phyloP scores from a whole-genome alignment of 2,113 vertebrate species.

The Taxidea taxus region DNA sequence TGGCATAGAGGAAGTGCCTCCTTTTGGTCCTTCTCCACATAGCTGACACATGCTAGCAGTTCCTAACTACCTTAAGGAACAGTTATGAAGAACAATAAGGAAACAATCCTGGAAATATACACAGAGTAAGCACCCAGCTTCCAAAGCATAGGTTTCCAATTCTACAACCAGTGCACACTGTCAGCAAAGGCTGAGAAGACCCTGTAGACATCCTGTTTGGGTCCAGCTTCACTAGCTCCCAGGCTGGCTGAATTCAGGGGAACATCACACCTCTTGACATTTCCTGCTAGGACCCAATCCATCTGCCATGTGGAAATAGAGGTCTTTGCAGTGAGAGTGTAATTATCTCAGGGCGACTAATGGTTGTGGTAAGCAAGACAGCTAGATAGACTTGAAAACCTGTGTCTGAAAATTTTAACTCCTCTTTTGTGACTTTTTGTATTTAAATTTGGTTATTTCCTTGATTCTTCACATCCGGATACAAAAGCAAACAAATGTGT shows the following conservation, averaged over 20 bases:
- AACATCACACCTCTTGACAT: fast-evolving
- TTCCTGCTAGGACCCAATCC: neutral
- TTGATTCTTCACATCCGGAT: neutral
- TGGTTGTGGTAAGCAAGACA: neutral
- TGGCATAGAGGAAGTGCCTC: neutral
- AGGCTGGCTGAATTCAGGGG: neutral
- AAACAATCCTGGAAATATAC: neutral
- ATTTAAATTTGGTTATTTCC: neutral
- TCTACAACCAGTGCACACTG: fast-evolving
- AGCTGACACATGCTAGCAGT: neutral
- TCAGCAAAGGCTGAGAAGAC: neutral
- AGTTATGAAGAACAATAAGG: neutral
- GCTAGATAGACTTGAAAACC: neutral
- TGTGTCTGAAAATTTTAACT: neutral
- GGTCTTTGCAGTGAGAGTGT: neutral
- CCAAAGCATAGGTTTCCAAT: neutral
- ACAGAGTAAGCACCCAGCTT: neutral
- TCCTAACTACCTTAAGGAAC: neutral
- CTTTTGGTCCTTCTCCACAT: neutral
- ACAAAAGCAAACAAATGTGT: neutral
- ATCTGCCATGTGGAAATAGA: neutral
- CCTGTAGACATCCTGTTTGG: too few species aligned
- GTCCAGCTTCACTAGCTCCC: neutral
- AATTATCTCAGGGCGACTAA: neutral
- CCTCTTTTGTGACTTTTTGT: neutral